Evolutionary conservation across 2,888 invertebrate species (phyloP).

Genomic region (Cordylochernes scorpioides): DNA sequence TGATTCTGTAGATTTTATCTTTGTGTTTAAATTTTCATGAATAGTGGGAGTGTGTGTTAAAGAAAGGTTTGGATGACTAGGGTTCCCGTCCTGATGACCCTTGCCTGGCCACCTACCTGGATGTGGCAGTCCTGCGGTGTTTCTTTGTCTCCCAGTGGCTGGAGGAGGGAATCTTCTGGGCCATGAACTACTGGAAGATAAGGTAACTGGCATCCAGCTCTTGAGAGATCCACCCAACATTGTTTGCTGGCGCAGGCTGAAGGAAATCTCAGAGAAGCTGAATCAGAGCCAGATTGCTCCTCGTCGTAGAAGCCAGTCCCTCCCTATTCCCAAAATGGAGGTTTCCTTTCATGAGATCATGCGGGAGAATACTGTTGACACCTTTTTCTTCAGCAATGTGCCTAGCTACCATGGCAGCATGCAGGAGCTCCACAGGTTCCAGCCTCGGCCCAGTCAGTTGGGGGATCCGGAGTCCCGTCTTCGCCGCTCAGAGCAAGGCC

Average conservation of each 20-base stretch:
- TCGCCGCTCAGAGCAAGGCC: constrained; percentile 9
- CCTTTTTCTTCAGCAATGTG: constrained; percentile 6
- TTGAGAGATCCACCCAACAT: no score
- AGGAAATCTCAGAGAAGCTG: constrained; percentile 2
- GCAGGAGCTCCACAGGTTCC: constrained; percentile 13
- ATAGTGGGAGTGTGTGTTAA: no score
- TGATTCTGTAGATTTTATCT: no score
- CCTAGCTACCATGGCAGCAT: constrained; percentile 12
- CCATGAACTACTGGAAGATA: constrained; percentile 63
- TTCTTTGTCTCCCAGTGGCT: constrained; percentile 90
- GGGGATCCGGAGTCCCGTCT: constrained; percentile 12
- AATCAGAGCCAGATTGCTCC: constrained; percentile 35
- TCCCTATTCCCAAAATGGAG: constrained; percentile 77
- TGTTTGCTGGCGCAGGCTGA: no score
- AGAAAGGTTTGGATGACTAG: no score
- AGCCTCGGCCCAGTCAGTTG: constrained; percentile 10
- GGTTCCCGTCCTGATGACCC: constrained; percentile 3
- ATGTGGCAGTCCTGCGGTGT: constrained; percentile 81
- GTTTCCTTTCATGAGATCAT: constrained; percentile 30
- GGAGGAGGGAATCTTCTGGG: constrained; percentile 95
- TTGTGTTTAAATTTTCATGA: no score
- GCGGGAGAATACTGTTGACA: constrained; percentile 8
- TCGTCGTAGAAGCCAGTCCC: constrained; percentile 61
- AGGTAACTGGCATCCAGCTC: no score
- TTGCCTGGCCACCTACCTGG: constrained; percentile 64